Evolutionary conservation across 2,888 invertebrate genomes (phyloP).

Genomic region (Pseudococcus jackbeardsleyi): DNA sequence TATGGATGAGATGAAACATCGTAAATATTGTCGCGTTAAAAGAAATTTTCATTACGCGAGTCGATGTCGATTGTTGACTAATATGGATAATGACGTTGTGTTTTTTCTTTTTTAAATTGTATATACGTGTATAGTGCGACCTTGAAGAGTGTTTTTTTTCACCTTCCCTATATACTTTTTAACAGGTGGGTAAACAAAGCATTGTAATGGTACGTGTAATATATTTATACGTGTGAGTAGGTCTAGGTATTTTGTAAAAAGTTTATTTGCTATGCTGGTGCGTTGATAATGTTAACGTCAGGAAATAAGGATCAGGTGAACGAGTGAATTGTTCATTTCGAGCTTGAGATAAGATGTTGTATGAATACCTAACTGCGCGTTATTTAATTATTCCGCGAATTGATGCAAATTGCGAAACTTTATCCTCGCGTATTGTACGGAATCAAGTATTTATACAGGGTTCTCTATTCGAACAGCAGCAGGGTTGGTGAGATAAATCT

Average conservation of each 20-base stretch:
- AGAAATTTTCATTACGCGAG: slow-evolving; percentile 12
- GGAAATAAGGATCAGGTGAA: slow-evolving; percentile 1
- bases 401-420: not conserved
- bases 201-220: not conserved
- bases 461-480: no score
- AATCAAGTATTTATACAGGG: no score
- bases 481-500: no score
- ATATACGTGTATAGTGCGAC: slow-evolving; percentile 9
- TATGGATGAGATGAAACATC: slow-evolving; percentile 17
- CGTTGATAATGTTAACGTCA: not conserved
- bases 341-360: not conserved
- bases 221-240: not conserved
- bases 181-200: slow-evolving; percentile 22
- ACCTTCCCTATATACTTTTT: slow-evolving; percentile 1
- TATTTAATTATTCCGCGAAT: not conserved
- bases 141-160: slow-evolving; percentile 29
- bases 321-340: not conserved
- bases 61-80: slow-evolving; percentile 13
- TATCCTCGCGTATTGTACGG: not conserved
- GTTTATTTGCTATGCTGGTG: not conserved
- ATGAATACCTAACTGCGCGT: not conserved
- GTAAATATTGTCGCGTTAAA: slow-evolving; percentile 17
- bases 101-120: slow-evolving; percentile 30
- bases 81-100: not conserved
- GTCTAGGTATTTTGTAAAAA: not conserved